Evolutionary conservation across 2,888 invertebrate species (phyloP).

Genomic region (Pedicia rivosa): DNA sequence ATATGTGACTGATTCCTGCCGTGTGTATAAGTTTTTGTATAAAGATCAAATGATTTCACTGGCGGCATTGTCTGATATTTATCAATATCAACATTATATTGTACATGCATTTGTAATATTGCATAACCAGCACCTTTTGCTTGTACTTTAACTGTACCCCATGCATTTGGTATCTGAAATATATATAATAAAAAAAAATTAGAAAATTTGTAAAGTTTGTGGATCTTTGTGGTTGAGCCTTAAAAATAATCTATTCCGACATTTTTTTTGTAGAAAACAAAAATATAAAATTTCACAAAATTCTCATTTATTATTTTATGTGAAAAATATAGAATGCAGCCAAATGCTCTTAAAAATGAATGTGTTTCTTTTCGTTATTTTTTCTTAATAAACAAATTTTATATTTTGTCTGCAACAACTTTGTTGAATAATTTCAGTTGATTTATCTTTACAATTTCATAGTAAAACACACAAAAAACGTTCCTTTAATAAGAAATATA

Average conservation of each 20-base stretch:
- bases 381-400: too few relatives aligned
- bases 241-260: too few relatives aligned
- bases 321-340: too few relatives aligned
- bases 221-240: not conserved
- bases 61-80: constrained; percentile 78
- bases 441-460: too few relatives aligned
- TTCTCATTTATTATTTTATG: too few relatives aligned
- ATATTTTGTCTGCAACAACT: too few relatives aligned
- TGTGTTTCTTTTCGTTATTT: too few relatives aligned
- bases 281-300: not conserved
- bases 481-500: too few relatives aligned
- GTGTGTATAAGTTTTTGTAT: constrained; percentile 55
- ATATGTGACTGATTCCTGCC: constrained; percentile 92
- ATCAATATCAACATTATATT: constrained; percentile 76
- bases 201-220: constrained; percentile 12
- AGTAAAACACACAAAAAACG: too few relatives aligned
- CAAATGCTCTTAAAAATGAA: too few relatives aligned
- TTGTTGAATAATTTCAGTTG: too few relatives aligned
- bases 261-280: constrained; percentile 1
- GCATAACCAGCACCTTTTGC: constrained; percentile 91
- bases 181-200: constrained; percentile 4
- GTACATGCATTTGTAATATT: constrained; percentile 81
- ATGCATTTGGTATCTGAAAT: constrained; percentile 72
- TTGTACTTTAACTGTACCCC: constrained; percentile 86
- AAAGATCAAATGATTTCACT: constrained; percentile 59